Evolutionary conservation across 2,797 vertebrate genomes (phyloP).

Genomic region (Gymnothorax javanicus): DNA sequence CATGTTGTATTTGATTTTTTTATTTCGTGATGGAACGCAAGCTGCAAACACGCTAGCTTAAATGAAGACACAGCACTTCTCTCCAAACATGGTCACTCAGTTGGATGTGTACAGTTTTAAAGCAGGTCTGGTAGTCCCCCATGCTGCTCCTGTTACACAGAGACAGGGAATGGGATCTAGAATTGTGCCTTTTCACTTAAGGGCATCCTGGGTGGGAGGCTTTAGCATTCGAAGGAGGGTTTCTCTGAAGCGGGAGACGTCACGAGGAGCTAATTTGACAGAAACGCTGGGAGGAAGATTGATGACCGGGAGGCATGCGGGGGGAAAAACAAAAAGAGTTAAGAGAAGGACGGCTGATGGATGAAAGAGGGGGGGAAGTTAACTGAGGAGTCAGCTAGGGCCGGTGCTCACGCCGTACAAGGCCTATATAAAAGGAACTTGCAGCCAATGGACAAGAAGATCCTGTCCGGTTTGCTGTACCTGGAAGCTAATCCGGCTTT

Average conservation of each 20-base stretch:
- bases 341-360: conserved; percentile 1
- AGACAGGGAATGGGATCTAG: background rate
- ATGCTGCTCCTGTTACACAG: background rate
- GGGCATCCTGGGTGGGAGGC: background rate
- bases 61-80: background rate
- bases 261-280: conserved; percentile 49
- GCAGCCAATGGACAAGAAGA: no score
- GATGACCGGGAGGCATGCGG: conserved; percentile 54
- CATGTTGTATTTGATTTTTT: background rate
- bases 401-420: no score
- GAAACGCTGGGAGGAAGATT: conserved; percentile 22
- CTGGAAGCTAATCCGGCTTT: no score
- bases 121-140: background rate
- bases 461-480: no score
- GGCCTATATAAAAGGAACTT: no score
- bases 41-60: background rate
- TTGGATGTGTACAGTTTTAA: background rate
- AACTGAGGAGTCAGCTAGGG: conserved; percentile 28
- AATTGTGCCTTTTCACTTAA: background rate
- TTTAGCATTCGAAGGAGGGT: background rate
- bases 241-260: conserved; percentile 37
- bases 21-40: background rate
- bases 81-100: background rate
- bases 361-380: conserved; percentile 44
- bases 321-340: conserved; percentile 55